These are phyloP conservation scores for Leucophenga varia DNA, from an alignment of 1,140 invertebrate species.

Conservation along the genomic window DNA sequence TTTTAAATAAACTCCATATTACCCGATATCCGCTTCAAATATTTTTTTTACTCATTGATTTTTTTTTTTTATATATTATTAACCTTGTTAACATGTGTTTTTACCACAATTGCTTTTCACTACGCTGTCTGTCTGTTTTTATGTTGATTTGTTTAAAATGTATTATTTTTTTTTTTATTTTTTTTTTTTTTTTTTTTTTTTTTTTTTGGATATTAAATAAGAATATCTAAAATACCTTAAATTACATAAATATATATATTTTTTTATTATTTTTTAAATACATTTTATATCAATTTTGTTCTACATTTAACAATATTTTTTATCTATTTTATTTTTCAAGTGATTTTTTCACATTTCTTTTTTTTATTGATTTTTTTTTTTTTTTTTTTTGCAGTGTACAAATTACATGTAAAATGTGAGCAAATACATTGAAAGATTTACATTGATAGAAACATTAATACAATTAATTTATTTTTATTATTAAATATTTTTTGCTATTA, in stretches of 20 bases:
- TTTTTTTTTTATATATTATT: too few species aligned
- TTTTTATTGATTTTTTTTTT: conserved; percentile 13
- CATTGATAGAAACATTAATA: conserved; percentile 51
- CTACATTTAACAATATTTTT: not conserved
- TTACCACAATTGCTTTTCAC: conserved; percentile 10
- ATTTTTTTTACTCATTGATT: too few species aligned
- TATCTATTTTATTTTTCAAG: conserved; percentile 25
- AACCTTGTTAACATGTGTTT: too few species aligned
- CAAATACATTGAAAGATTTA: conserved; percentile 49
- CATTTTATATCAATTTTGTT: conserved; percentile 20
- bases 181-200: conserved; percentile 17
- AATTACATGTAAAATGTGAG: conserved; percentile 45
- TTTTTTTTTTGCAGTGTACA: conserved; percentile 31
- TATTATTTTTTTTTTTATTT: conserved; percentile 28
- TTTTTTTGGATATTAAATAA: conserved; percentile 56
- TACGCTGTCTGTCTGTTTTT: conserved; percentile 6
- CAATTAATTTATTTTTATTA: conserved; percentile 22
- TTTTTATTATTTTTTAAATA: conserved; percentile 33
- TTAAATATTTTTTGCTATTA: conserved; percentile 21
- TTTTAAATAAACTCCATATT: too few species aligned
- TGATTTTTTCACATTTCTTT: conserved; percentile 23
- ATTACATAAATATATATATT: conserved; percentile 44
- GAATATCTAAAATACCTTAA: conserved; percentile 58
- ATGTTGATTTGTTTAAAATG: not conserved
- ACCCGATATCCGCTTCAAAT: too few species aligned